These are phyloP conservation scores for Dendrocincla tyrannina DNA, from an alignment of 2,797 vertebrate genomes.

Conservation along the genomic window DNA sequence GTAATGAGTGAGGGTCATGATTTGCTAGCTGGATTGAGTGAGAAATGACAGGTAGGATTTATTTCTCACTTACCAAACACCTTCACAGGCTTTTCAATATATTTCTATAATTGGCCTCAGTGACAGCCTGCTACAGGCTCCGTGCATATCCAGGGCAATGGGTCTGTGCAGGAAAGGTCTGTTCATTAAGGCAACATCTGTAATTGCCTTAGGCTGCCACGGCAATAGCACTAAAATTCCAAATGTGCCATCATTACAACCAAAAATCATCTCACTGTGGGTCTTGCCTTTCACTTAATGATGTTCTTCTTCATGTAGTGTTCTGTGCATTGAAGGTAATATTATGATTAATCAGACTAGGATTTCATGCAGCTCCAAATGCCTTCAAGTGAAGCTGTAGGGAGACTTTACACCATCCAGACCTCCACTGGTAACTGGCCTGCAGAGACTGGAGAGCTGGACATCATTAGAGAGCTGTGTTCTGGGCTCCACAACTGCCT, in stretches of 20 bases:
- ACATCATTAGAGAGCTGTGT: rapidly evolving
- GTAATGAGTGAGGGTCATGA: not conserved
- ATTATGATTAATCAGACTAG: not conserved
- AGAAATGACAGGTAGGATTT: not conserved
- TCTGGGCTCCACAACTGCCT: not conserved
- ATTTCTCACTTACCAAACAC: slow-evolving; percentile 4
- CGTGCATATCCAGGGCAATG: not conserved
- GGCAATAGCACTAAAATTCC: not conserved
- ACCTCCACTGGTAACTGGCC: not conserved
- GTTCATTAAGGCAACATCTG: not conserved
- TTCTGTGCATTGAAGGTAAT: not conserved
- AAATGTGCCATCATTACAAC: not conserved
- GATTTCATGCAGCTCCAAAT: not conserved
- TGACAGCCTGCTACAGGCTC: not conserved
- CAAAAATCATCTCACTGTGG: not conserved
- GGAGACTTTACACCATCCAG: not conserved
- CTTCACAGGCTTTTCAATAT: not conserved
- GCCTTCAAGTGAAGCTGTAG: not conserved
- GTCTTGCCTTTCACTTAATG: not conserved
- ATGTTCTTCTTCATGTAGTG: not conserved
- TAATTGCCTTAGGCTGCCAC: not conserved
- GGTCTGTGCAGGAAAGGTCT: not conserved
- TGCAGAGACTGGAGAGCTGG: not conserved
- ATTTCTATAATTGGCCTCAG: slow-evolving; percentile 29
- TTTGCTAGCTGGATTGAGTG: not conserved